Evolutionary conservation across 53 echinoderm and acorn worm genomes (phyloP), one percentile per base, ranked within the genome.

Genomic region (Arbacia lixula): DNA sequence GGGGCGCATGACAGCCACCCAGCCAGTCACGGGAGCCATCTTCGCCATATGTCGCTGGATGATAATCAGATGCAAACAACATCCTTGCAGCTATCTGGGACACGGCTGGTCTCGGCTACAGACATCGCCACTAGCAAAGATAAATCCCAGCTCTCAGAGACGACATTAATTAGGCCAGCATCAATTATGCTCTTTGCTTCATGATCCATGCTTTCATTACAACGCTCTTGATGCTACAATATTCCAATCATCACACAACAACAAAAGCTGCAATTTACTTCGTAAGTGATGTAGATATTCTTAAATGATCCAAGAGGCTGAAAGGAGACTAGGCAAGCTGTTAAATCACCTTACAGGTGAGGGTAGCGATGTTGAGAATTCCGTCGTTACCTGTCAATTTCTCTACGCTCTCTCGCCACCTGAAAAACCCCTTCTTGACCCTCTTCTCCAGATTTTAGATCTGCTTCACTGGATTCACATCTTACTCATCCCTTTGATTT

Each of bases 11-110:
- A 6, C 5, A n/a, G 78, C 78, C 69, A 58, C 21, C 57, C n/a
- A 69, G 43, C 69, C 42, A 69, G 25, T n/a, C n/a, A n/a, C n/a
- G 56, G 36, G 40, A 58, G 78, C 78, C n/a, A 77, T 58, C 78
- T n/a, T 77, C 78, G 14, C 78, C 78, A 77, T 77, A 77, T 77
- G 78, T 77, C 60, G 60, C 78, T 57, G 57, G 27, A 57, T 58
- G 78, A 57, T 77, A 77, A 77, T 77, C 36, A 77, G 78, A 77
- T 77, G 78, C 78, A 57, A 77, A 57, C 74, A 74, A 53, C 74
- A 31, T 53, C 58, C 56, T 53, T 53, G 16, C 36, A 5, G 9
- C 53, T 74, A 74, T 74, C 54, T 74, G 22, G 74, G 53, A 74
- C 74, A 26, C 28, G 32, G 34, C 12, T 74, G 74, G 74, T 74